Base-by-base conservation (phyloP, 2,113 vertebrate genomes). In the Taurulus bubalis region DNA sequence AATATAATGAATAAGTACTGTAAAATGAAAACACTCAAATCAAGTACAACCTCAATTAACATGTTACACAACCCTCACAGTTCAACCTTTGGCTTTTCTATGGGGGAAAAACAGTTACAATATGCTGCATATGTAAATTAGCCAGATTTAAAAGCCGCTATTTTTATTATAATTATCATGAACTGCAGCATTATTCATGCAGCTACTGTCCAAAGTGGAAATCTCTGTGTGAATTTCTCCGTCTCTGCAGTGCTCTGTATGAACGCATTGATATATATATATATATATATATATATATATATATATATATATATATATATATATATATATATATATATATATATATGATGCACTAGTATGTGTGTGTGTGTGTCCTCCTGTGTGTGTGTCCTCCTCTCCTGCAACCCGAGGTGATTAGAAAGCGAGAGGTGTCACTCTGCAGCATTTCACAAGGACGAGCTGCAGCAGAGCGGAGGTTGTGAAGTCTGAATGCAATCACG, bases 391-490 rank as follows among this genome's bases (percentile, higher is more conserved):
- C 24, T 65, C 66, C 75, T 10, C 12, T 47, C 4, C 80, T 59
- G 76, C 63, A 70, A 30, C 80, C 87, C 45, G 80, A 83, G 12
- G 58, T 5, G 4, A 74, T 70, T 49, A 80, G 77, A 60, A 80
- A 80, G 28, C 63, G 18, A 16, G 68, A 74, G 71, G 83, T 70
- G 68, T 83, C 87, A 81, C 70, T 83, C 80, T 81, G 69, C 63
- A 7, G 83, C 71, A 47, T 20, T 38, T 79, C 69, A 26, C 26
- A 0, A 3, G 22, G 18, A 62, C 53, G 30, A 11, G 18, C 30
- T 22, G 10, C n/a, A 77, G 66, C n/a, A 10, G 38, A 49, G 36
- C 45, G 2, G 18, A 49, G 49, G 49, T 22, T 9, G 49, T 51
- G 49, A 51, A 22, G 47, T 22, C 18, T 51, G 47, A 51, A 51